Conservation (phyloP, 2,888 invertebrate species). For the Cephus sareptanus region DNA sequence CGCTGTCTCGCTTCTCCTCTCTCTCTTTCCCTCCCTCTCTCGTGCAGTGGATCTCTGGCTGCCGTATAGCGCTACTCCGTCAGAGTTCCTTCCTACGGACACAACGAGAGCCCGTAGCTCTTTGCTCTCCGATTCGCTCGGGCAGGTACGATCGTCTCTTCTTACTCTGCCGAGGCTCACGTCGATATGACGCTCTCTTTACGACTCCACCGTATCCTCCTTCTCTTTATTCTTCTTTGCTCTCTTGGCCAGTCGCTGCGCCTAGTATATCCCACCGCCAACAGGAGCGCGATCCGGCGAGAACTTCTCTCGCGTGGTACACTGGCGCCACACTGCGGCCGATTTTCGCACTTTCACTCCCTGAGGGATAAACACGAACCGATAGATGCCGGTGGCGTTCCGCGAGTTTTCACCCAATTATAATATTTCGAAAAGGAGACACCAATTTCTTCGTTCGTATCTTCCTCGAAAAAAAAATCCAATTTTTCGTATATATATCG, state of each 20-base stretch:
- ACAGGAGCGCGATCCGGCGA: not conserved
- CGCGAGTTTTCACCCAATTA: not conserved
- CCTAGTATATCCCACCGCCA: not conserved
- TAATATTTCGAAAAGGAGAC: not conserved
- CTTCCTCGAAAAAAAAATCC: not conserved
- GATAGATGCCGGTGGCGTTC: not conserved
- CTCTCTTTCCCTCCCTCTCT: slow-evolving; percentile 13
- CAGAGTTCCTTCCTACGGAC: not conserved
- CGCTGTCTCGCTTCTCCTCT: slow-evolving; percentile 18
- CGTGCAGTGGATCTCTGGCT: not conserved
- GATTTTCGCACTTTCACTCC: slow-evolving; percentile 8
- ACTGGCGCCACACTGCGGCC: slow-evolving; percentile 18
- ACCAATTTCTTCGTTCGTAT: not conserved
- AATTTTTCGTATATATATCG: not conserved
- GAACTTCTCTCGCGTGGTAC: slow-evolving; percentile 7
- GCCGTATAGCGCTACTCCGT: not conserved
- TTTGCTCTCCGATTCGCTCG: not conserved
- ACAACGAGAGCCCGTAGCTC: not conserved
- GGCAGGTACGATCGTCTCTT: not conserved
- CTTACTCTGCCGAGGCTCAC: not conserved
- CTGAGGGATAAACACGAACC: not conserved
- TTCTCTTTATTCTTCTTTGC: slow-evolving; percentile 1
- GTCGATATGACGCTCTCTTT: not conserved
- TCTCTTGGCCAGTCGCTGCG: not conserved
- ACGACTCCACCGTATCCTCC: not conserved